A percentile compares a stretch with the other conserved stretches of the same genome.
Conservation (phyloP, 2,113 vertebrate genomes). For the Papio anubis region DNA sequence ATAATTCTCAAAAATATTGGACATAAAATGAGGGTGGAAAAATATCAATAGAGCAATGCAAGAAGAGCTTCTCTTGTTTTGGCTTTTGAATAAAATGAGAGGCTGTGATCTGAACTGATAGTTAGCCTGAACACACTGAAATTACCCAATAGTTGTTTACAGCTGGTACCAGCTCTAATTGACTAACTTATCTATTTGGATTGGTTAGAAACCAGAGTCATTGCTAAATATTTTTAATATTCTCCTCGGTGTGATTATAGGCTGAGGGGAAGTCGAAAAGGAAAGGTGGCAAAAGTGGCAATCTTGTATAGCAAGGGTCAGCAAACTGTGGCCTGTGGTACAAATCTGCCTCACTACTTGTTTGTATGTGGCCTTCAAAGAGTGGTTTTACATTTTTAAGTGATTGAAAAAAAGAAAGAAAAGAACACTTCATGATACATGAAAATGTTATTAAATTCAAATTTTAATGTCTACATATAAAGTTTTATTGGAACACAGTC, state of each 20-base stretch:
- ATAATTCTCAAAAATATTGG: not conserved
- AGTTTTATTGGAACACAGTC: not conserved
- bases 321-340: not conserved
- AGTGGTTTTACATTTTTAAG: not conserved
- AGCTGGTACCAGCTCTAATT: not conserved
- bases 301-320: not conserved
- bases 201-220: not conserved
- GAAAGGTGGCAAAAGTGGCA: not conserved
- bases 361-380: not conserved
- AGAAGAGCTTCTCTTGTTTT: not conserved
- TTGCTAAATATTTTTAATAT: not conserved
- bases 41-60: not conserved
- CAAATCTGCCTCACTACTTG: not conserved
- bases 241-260: not conserved
- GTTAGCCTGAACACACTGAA: not conserved
- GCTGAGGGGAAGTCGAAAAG: not conserved
- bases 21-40: not conserved
- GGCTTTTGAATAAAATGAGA: not conserved
- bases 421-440: not conserved
- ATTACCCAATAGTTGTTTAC: not conserved
- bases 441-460: constrained; percentile 3
- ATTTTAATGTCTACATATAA: not conserved
- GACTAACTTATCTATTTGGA: not conserved
- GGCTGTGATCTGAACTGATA: not conserved
- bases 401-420: not conserved